Evolutionary conservation across 2,113 vertebrate species (phyloP).

Genomic region (Cyrtonyx montezumae): DNA sequence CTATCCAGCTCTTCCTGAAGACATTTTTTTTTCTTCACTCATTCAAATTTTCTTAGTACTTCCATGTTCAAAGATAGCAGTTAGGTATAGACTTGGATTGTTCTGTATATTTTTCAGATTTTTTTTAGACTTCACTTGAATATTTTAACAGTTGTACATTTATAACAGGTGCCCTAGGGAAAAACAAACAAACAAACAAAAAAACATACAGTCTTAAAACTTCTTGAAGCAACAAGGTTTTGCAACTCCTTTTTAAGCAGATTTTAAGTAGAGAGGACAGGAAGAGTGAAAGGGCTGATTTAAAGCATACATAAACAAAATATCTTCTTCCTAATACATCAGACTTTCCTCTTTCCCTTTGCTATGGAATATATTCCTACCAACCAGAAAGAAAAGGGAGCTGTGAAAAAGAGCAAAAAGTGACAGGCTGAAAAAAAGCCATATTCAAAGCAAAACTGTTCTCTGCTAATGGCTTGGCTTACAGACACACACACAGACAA

Average conservation of each 20-base stretch:
- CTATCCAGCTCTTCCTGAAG: background rate
- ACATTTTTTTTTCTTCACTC: background rate
- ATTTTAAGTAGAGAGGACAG: background rate
- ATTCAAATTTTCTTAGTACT: too few relatives aligned
- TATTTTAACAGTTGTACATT: background rate
- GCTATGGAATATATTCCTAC: too few relatives aligned
- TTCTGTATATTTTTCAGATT: background rate
- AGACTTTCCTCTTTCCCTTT: background rate
- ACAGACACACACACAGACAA: too few relatives aligned
- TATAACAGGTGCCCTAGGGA: background rate
- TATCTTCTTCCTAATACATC: background rate
- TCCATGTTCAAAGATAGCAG: background rate
- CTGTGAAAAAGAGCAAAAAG: too few relatives aligned
- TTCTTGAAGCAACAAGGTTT: background rate
- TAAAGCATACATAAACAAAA: background rate
- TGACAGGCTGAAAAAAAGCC: too few relatives aligned
- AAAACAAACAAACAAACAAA: background rate
- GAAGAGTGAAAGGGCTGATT: background rate
- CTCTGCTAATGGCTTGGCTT: too few relatives aligned
- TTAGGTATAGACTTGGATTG: background rate
- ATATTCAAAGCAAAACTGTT: too few relatives aligned
- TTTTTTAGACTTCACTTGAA: background rate
- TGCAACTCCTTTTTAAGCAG: background rate
- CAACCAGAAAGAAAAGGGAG: too few relatives aligned
- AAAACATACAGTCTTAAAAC: background rate